Evolutionary conservation across 2,888 invertebrate genomes (phyloP), one percentile per base, ranked within the genome.

Genomic region (Lochmaea crataegi): DNA sequence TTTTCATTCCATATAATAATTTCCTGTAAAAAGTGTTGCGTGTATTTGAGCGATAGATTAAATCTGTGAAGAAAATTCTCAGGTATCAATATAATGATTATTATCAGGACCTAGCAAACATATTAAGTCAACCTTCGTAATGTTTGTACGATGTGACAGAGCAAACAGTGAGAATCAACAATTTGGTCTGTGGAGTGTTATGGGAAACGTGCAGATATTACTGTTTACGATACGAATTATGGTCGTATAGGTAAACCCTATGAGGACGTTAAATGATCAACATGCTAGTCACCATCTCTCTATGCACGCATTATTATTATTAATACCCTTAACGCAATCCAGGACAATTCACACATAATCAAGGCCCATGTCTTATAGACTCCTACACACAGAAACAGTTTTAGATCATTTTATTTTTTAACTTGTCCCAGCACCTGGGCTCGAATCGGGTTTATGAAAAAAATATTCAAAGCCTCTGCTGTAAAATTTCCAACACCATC

Each of bases 91-190:
- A 74, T 69, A 76, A 75, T 77, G 76, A 77, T 72, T 77, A 79
- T 78, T 78, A 80, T 77, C 76, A 78, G 75, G 76, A 79, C 73
- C 71, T 73, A 64, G 76, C 76, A 81, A 80, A 81, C 78, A 81
- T 79, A 79, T 80, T 80, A 80, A 78, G 78, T 79, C 72, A 75
- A 78, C 78, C 76, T 79, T 80, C 78, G 80, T 67, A 71, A 73
- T 83, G 80, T 82, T 83, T 83, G 82, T 78, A 78, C 81, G 80
- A 79, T 79, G 81, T 81, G 81, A 81, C 80, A 80, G 79, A 80
- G 76, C 80, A 84, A 85, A 84, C 82, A 84, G 79, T 80, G 76
- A 82, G 80, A 80, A 82, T 81, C 82, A 83, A 84, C 82, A 84
- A 81, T 82, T 76, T 83, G 82, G 78, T 80, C 75, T 77, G 79